Percentiles rank a stretch among this genome's conserved stretches.
Evolutionary conservation across 2,888 invertebrate genomes (phyloP).

Genomic region (Rapana venosa): DNA sequence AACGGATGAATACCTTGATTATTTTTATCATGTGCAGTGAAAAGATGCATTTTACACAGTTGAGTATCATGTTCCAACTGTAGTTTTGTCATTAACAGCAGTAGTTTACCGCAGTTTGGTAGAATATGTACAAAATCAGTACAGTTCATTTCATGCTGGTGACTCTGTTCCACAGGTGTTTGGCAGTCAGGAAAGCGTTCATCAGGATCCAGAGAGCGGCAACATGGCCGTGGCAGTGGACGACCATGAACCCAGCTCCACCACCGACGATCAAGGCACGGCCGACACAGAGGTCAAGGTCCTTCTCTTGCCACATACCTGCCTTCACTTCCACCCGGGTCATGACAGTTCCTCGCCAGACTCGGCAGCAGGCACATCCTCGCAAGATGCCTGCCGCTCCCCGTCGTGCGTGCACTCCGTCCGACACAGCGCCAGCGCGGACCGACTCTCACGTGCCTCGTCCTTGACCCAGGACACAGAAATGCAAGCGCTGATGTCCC

Average conservation of each 20-base stretch:
- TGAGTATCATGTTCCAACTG: too few species aligned
- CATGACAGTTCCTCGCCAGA: neutral
- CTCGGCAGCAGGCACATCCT: neutral
- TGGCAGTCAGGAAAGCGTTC: constrained; percentile 72
- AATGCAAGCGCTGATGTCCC: constrained; percentile 39
- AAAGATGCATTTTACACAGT: too few species aligned
- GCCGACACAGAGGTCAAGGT: constrained; percentile 65
- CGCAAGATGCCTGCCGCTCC: neutral
- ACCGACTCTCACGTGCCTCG: neutral
- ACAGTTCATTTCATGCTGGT: too few species aligned
- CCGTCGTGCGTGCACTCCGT: neutral
- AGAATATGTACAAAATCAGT: too few species aligned
- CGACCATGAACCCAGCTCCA: constrained; percentile 63
- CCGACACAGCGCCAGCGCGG: neutral
- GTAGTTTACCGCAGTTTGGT: too few species aligned
- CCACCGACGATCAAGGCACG: constrained; percentile 64
- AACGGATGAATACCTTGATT: too few species aligned
- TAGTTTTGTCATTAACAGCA: too few species aligned
- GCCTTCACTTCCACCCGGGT: constrained; percentile 46
- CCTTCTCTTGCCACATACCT: constrained; percentile 61
- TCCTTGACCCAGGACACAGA: constrained; percentile 15
- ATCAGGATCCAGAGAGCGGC: constrained; percentile 67
- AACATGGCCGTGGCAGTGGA: constrained; percentile 59
- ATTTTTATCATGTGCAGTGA: too few species aligned
- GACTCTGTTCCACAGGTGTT: constrained; percentile 55